Evolutionary conservation across 1,140 invertebrate genomes (phyloP).

Genomic region (Drosophila eugracilis): DNA sequence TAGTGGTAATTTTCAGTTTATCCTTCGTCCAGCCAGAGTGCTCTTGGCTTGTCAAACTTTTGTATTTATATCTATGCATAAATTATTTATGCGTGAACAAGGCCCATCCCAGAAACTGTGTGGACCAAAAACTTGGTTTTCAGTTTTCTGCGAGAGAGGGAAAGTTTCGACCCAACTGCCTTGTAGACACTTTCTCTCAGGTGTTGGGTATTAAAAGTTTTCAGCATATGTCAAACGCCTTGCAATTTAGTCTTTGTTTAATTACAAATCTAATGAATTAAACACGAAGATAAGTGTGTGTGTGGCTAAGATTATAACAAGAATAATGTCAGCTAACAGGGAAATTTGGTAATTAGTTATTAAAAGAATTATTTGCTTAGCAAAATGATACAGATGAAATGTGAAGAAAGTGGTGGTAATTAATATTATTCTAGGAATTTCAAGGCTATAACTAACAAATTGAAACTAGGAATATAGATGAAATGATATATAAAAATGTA

Average conservation of each 20-base stretch:
- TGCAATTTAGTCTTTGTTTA: constrained; percentile 12
- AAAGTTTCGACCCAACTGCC: constrained; percentile 6
- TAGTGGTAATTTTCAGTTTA: constrained; percentile 65
- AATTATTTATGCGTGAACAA: constrained; percentile 74
- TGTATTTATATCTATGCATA: constrained; percentile 75
- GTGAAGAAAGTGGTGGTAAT: neutral
- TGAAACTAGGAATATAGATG: too few relatives aligned
- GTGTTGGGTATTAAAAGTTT: constrained; percentile 64
- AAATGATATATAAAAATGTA: too few relatives aligned
- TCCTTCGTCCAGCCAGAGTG: constrained; percentile 10
- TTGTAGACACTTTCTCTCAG: constrained; percentile 20
- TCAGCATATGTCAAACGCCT: constrained; percentile 30
- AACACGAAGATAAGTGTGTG: neutral
- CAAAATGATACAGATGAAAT: neutral
- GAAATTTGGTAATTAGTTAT: neutral
- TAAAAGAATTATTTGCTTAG: neutral
- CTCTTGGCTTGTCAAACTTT: constrained; percentile 57
- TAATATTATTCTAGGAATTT: too few relatives aligned
- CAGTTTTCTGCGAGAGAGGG: constrained; percentile 38
- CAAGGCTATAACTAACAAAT: too few relatives aligned
- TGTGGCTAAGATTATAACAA: neutral
- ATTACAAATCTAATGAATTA: constrained; percentile 26
- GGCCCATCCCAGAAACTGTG: constrained; percentile 16
- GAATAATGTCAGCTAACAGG: neutral
- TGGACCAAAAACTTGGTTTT: constrained; percentile 53